A percentile compares a stretch with the other conserved stretches of the same genome.
Conservation (phyloP, 1,140 invertebrate genomes). For the Lordiphosa clarofinis region DNA sequence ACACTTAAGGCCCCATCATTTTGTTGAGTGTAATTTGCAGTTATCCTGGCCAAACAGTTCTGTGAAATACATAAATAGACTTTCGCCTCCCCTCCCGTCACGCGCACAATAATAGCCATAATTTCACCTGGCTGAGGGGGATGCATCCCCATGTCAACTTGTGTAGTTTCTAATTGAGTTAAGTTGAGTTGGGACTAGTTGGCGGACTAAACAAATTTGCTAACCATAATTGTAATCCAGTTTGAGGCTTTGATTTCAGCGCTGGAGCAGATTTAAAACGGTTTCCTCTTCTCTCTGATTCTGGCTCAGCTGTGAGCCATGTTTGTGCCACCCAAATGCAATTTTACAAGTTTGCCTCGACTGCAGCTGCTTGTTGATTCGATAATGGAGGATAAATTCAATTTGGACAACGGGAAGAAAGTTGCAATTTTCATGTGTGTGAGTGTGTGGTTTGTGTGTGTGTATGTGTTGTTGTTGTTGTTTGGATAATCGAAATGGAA, state of each 20-base stretch:
- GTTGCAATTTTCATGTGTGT: conserved; percentile 37
- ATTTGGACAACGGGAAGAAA: conserved; percentile 14
- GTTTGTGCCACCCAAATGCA: conserved; percentile 27
- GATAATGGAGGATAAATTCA: conserved; percentile 24
- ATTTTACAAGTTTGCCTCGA: conserved; percentile 29
- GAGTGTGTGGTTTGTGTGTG: conserved; percentile 20
- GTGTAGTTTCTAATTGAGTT: conserved; percentile 24
- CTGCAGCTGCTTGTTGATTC: conserved; percentile 6
- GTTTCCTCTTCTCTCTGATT: conserved; percentile 8
- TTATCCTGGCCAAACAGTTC: too few species aligned
- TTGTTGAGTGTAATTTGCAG: too few species aligned
- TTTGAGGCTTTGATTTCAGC: conserved; percentile 75
- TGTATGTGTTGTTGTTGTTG: conserved; percentile 14
- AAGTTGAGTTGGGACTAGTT: conserved; percentile 16
- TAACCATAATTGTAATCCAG: conserved; percentile 80
- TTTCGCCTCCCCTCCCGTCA: neutral
- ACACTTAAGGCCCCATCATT: too few species aligned
- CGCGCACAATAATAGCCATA: too few species aligned
- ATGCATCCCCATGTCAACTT: too few species aligned
- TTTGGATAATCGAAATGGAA: conserved; percentile 48
- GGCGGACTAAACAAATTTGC: conserved; percentile 40
- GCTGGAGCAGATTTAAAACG: conserved; percentile 30
- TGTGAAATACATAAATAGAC: too few species aligned
- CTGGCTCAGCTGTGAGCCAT: conserved; percentile 47
- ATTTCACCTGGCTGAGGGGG: too few species aligned